Evolutionary conservation across 2,888 invertebrate species (phyloP).

Genomic region (Julus scandinavius): DNA sequence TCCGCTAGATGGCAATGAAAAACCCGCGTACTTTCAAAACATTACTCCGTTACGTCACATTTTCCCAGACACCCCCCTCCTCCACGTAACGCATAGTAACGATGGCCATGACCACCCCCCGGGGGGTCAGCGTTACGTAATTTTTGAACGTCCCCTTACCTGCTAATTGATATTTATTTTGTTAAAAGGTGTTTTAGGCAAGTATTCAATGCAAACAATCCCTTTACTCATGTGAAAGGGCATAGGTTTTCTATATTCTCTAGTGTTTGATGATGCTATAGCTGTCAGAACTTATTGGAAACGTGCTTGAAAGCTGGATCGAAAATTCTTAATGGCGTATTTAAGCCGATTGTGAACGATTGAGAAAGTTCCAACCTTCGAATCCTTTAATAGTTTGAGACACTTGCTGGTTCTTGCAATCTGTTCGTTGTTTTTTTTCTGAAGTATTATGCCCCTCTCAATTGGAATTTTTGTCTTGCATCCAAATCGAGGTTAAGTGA

Average conservation of each 20-base stretch:
- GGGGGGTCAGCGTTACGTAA: too few species aligned
- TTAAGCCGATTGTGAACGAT: not conserved
- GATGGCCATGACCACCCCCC: too few species aligned
- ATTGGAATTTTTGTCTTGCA: not conserved
- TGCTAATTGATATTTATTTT: conserved; percentile 27
- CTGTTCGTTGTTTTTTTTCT: not conserved
- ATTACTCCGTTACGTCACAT: too few species aligned
- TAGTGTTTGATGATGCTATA: not conserved
- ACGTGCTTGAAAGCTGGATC: not conserved
- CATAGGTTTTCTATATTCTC: not conserved
- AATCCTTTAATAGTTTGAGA: conserved; percentile 7
- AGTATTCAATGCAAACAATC: conserved; percentile 8
- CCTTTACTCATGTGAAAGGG: not conserved
- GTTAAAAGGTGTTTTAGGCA: conserved; percentile 19
- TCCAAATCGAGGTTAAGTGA: conserved; percentile 14
- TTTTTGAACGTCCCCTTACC: too few species aligned
- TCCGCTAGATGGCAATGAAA: too few species aligned
- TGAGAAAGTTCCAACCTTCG: not conserved
- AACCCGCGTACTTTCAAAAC: too few species aligned
- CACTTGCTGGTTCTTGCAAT: not conserved
- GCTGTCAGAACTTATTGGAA: not conserved
- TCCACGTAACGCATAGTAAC: too few species aligned
- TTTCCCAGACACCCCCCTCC: too few species aligned
- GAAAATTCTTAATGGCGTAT: not conserved
- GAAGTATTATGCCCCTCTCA: not conserved